Evolutionary conservation across 92 coral and sea anemone species (phyloP).

Genomic region (Palythoa grandiflora): DNA sequence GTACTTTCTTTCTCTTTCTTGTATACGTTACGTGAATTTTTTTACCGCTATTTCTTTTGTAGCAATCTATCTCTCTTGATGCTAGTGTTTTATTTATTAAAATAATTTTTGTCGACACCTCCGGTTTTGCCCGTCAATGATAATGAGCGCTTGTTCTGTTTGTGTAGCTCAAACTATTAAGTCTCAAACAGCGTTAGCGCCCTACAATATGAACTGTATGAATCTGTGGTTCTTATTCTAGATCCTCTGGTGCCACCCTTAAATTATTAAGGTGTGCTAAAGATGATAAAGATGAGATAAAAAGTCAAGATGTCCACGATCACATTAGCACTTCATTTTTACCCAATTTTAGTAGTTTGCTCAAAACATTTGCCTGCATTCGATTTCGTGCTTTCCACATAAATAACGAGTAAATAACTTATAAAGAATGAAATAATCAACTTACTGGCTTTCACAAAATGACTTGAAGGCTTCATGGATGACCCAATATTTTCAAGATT

Average conservation of each 20-base stretch:
- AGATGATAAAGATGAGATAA: background rate
- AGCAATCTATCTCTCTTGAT: no score
- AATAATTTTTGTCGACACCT: no score
- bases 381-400: background rate
- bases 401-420: background rate
- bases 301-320: background rate
- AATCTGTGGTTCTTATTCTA: background rate
- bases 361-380: background rate
- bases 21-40: no score
- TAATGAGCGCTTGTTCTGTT: background rate
- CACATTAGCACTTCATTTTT: background rate
- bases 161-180: background rate
- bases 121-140: no score
- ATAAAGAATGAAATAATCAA: background rate
- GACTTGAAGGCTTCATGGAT: background rate
- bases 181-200: background rate
- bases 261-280: background rate
- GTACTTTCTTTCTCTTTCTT: no score
- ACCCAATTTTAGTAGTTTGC: background rate
- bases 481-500: background rate
- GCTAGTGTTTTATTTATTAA: no score
- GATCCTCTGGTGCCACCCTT: constrained; percentile 1
- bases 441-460: background rate
- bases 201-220: background rate
- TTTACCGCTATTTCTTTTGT: no score